Evolutionary conservation across 2,888 invertebrate species (phyloP), one percentile per base, ranked within the genome.

Genomic region (Thumatha senex): DNA sequence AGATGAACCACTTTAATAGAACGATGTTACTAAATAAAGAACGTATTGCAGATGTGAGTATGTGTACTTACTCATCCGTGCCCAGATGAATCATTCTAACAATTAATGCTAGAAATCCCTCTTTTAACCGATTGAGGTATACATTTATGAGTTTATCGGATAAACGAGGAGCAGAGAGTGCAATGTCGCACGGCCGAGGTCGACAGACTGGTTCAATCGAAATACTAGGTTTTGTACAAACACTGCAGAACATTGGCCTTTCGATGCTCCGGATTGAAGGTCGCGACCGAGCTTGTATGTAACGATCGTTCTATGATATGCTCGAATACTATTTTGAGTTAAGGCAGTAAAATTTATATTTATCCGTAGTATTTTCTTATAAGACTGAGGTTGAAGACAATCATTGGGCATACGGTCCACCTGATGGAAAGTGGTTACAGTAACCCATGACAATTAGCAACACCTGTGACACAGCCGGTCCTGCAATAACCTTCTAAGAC

Each of bases 241-340:
- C 71, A 63, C 67, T 67, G 51, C 46, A 74, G 83, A 77, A 75
- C 84, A 72, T 85, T 82, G 82, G 82, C 84, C 84, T 86, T 79
- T 82, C 63, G 56, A 54, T 51, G 62, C 60, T 59, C 46, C 53
- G 44, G 46, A 55, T 52, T 54, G 71, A 76, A 77, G 77, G 76
- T 72, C 73, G 65, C 49, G 74, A 47, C 76, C 76, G 56, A 76
- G 72, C 69, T 72, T 56, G 51, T 47, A 58, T 59, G 44, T 38
- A 14, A 46, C 48, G 33, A 53, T 48, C 63, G 1, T 34, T 34
- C 51, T 49, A n/a, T 39, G 18, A 54, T 36, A 24, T n/a, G 31
- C 8, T 15, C 34, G 31, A 45, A 44, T 40, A 51, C 38, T 51
- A 38, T 40, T 51, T 47, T 24, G 10, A 38, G 15, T 53, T 49